Evolutionary conservation across 2,888 invertebrate species (phyloP).

Genomic region (Euspilapteryx auroguttella): DNA sequence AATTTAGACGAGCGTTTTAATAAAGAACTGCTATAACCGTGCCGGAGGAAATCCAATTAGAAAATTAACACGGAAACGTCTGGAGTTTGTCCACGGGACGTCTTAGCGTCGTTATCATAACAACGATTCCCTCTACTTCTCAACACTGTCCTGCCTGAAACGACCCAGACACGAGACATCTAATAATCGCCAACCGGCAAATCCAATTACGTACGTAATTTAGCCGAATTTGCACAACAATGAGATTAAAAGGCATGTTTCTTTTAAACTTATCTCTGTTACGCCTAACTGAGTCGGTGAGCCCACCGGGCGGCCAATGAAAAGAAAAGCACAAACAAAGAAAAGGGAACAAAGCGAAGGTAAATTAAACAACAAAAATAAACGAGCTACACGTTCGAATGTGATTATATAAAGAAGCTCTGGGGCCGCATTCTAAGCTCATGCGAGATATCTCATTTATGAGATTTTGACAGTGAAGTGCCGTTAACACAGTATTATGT

Average conservation of each 20-base stretch:
- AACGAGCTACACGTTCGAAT: conserved; percentile 23
- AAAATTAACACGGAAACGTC: too few species aligned
- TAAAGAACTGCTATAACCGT: too few species aligned
- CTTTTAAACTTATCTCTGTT: conserved; percentile 25
- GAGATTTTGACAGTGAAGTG: too few species aligned
- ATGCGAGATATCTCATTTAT: too few species aligned
- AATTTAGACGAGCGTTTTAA: too few species aligned
- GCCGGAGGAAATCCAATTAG: too few species aligned
- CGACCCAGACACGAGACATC: too few species aligned
- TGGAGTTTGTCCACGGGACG: conserved; percentile 3
- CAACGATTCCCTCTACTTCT: conserved; percentile 15
- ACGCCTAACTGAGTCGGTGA: conserved; percentile 18
- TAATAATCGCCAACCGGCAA: conserved; percentile 17
- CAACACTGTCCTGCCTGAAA: too few species aligned
- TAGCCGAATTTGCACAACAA: conserved; percentile 21
- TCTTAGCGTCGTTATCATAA: conserved; percentile 13
- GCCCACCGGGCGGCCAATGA: conserved; percentile 20
- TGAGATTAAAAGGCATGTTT: conserved; percentile 26
- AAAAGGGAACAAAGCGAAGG: conserved; percentile 21
- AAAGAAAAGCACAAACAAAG: conserved; percentile 20
- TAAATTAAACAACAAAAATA: conserved; percentile 33
- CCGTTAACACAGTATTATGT: too few species aligned
- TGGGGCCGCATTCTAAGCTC: too few species aligned
- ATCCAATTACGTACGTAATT: conserved; percentile 14
- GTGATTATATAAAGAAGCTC: conserved; percentile 16